Base-by-base conservation (phyloP, 2,113 vertebrate species). In the Hippolais icterina region DNA sequence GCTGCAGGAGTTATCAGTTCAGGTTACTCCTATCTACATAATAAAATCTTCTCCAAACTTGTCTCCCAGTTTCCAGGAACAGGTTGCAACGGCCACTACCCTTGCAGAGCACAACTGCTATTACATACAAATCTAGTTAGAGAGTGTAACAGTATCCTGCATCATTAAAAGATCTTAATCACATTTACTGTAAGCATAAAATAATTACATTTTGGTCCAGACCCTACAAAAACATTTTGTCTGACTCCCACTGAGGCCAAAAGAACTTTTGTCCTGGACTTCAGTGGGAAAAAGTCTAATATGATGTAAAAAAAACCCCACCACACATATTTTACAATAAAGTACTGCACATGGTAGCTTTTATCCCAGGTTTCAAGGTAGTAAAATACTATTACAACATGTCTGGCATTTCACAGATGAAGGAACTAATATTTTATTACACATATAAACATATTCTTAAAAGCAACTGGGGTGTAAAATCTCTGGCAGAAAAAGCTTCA, bases 341-440 rank as follows among this genome's bases (percentile, higher is more conserved):
- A 80, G 11, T 8, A 7, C 74, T 84, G 44, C 87, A 95, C 11
- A 4, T 87, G 87, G 89, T 61, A 94, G 81, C 84, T 96, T 97
- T 97, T 88, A 97, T 96, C 57, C 83, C 53, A 71, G 42, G 42
- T 82, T 95, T 87, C 69, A 84, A 83, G 65, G 89, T 47, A 91
- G 71, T 93, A 92, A 94, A 95, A 89, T 75, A 77, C 50, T 68
- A 94, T 94, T 94, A 95, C 87, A 92, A 82, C 89, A 97, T 90
- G 96, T 96, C 92, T 97, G 91, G 95, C 92, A 95, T 92, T 96
- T 95, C 79, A 89, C 79, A 93, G 78, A 87, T 0, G 12, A 93
- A 89, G 87, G 77, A 93, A 97, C 95, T 94, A 94, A 47, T 56
- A 83, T 94, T 96, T 96, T 96, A 95, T 94, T 94, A 41, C 72